Evolutionary conservation across 30 jellyfish, hydroid and myxozoan species (phyloP).

Genomic region (Aurelia coerulea): DNA sequence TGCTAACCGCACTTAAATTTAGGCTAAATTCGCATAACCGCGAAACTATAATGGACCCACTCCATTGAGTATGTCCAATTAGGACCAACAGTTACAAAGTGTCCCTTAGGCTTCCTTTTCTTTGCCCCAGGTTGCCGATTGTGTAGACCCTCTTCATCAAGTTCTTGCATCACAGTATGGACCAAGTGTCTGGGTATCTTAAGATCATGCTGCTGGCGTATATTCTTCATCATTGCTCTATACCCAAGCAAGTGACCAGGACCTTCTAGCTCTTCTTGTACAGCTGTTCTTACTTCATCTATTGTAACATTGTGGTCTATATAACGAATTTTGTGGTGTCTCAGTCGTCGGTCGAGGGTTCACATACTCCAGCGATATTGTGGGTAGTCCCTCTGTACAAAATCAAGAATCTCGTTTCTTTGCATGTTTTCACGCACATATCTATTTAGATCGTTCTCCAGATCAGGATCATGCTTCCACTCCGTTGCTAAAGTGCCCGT

Average conservation of each 20-base stretch:
- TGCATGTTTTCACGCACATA: constrained; percentile 3
- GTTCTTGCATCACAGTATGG: constrained; percentile 38
- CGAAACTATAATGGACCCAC: too few species aligned
- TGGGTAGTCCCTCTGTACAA: constrained; percentile 19
- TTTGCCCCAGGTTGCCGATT: constrained; percentile 10
- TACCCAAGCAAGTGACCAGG: constrained; percentile 50
- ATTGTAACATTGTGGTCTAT: constrained; percentile 22
- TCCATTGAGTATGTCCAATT: constrained; percentile 52
- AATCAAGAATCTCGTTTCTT: constrained; percentile 1
- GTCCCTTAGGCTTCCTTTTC: constrained; percentile 16
- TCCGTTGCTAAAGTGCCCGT: not conserved
- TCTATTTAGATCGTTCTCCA: not conserved
- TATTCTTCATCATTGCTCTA: constrained; percentile 27
- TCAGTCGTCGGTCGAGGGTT: constrained; percentile 19
- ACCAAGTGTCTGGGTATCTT: constrained; percentile 30
- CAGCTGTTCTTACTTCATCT: constrained; percentile 38
- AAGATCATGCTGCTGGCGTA: constrained; percentile 29
- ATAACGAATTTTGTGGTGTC: constrained; percentile 6
- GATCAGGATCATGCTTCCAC: constrained; percentile 28
- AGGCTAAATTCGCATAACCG: too few species aligned
- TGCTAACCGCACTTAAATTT: too few species aligned
- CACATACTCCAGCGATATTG: constrained; percentile 39
- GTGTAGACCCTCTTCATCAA: constrained; percentile 38
- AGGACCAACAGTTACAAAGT: constrained; percentile 42
- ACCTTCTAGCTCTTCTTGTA: constrained; percentile 30